A percentile compares a stretch with the other conserved stretches of the same genome.
These are phyloP conservation scores for Pagetopsis macropterus DNA, from an alignment of 2,797 vertebrate species.

Conservation along the genomic window DNA sequence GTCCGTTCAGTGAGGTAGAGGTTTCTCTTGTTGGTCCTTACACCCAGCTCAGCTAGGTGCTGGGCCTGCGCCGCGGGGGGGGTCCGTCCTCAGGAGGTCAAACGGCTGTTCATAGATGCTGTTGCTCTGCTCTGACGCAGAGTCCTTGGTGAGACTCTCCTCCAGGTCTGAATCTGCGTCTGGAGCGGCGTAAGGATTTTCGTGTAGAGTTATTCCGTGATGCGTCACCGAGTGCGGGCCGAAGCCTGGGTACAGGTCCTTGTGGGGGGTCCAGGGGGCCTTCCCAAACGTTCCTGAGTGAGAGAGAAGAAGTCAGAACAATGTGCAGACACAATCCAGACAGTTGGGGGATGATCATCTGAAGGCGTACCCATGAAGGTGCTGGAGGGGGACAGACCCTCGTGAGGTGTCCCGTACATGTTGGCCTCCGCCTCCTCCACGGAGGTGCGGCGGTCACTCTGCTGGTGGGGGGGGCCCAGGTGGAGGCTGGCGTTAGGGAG, in stretches of 20 bases:
- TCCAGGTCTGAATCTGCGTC: conserved; percentile 83
- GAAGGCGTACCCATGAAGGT: conserved; percentile 90
- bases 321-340: rapidly evolving
- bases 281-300: conserved; percentile 94
- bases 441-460: conserved; percentile 73
- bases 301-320: conserved; percentile 13
- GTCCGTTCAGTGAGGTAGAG: conserved; percentile 92
- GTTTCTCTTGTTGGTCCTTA: conserved; percentile 67
- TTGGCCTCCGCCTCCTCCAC: conserved; percentile 74
- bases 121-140: conserved; percentile 73
- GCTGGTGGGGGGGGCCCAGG: conserved; percentile 64
- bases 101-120: conserved; percentile 81
- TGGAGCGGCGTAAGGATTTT: conserved; percentile 79
- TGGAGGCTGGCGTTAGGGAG: conserved; percentile 69
- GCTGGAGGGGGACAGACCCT: conserved; percentile 69
- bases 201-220: conserved; percentile 74
- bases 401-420: conserved; percentile 77
- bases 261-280: conserved; percentile 87
- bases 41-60: conserved; percentile 81
- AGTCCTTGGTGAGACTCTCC: conserved; percentile 70
- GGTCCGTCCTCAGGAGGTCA: conserved; percentile 84
- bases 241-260: conserved; percentile 79
- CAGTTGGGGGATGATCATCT: rapidly evolving
- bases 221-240: conserved; percentile 54
- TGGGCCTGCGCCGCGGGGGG: conserved; percentile 65